Evolutionary conservation across 1,140 invertebrate species (phyloP), one percentile per base, ranked within the genome.

Genomic region (Anagrus nilaparvatae): DNA sequence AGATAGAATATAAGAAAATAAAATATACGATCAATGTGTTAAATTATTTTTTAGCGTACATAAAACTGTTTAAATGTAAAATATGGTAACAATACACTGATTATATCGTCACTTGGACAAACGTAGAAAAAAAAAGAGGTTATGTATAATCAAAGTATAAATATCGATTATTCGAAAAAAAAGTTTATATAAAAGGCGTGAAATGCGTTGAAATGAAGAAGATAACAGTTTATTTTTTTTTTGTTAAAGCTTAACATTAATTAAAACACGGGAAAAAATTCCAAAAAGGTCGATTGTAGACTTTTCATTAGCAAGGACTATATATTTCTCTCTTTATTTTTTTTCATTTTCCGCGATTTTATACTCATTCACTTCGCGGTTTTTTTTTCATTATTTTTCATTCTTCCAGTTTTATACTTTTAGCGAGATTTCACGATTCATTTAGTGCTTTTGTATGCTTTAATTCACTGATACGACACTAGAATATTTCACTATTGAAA

Each of bases 391-490:
- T 18, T 9, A 7, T 42, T 32, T 16, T 16, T 25, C 21, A 18
- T 12, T 28, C 23, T 46, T 33, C 14, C 43, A n/a, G n/a, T n/a
- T n/a, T n/a, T n/a, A n/a, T n/a, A n/a, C n/a, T n/a, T n/a, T n/a
- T 44, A 46, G 48, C 40, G 45, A 42, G 56, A 57, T 59, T 58
- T 59, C 43, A 56, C 57, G 59, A 56, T 59, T 59, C 55, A 58
- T 61, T 61, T 54, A 56, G 44, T 49, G 46, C 49, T 50, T 52
- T 52, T 24, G 20, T 33, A 17, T 33, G 19, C 24, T 16, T 13
- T 36, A 23, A 24, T 36, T 14, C 17, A 16, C 9, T 8, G 7
- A 23, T 20, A 5, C 25, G 9, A 18, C 14, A 24, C 20, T 18
- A 18, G 31, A 18, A 24, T 14, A 24, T 14, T 19, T 23, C 8